Conservation (phyloP, 2,797 vertebrate species). For the Pangasius djambal region DNA sequence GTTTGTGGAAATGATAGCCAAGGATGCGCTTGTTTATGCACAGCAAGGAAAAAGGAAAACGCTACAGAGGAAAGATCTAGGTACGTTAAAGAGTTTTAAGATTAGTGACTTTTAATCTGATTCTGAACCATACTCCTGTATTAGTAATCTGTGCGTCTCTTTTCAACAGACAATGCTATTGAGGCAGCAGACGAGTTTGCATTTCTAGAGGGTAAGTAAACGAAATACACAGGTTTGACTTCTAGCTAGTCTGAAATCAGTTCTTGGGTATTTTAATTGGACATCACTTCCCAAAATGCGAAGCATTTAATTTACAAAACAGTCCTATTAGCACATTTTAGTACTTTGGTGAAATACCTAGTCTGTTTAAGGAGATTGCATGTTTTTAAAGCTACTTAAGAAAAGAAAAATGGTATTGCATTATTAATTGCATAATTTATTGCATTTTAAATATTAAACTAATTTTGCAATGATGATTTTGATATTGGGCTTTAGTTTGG, state of each 20-base stretch:
- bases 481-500: neutral
- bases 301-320: neutral
- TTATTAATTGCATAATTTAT: neutral
- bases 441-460: neutral
- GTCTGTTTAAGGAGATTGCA: neutral
- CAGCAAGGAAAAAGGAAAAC: slow-evolving; percentile 97
- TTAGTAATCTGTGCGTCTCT: slow-evolving; percentile 15
- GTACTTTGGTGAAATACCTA: too few species aligned
- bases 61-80: slow-evolving; percentile 92
- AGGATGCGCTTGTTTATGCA: slow-evolving; percentile 89
- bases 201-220: slow-evolving; percentile 91
- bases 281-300: neutral
- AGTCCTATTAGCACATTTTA: neutral
- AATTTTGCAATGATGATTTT: neutral
- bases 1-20: slow-evolving; percentile 95
- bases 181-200: slow-evolving; percentile 96
- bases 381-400: neutral
- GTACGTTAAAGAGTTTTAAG: slow-evolving; percentile 66
- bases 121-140: neutral
- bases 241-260: neutral
- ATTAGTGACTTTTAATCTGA: neutral
- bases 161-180: slow-evolving; percentile 88
- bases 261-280: neutral
- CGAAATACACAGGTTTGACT: neutral
- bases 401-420: neutral